Evolutionary conservation across 2,113 vertebrate species (phyloP), one percentile per base, ranked within the genome.

Genomic region (Rhinoderma darwinii): DNA sequence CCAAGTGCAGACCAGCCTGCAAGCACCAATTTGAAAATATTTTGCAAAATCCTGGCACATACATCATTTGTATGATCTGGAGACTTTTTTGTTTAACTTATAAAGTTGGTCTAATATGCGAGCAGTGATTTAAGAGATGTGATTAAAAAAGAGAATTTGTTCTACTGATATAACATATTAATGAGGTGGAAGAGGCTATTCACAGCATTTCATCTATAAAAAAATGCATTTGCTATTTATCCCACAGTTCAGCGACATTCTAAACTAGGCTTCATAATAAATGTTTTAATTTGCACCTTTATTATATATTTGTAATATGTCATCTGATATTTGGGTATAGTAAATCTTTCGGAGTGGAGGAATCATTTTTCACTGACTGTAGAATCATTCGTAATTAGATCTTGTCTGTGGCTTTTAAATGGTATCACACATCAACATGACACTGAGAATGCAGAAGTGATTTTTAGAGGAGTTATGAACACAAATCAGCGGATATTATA

Each of bases 351-450:
- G 17, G 17, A 25, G 14, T 25, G n/a, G 37, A 41, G 50, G 22
- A 63, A 63, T 43, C 44, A 63, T 44, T 20, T 66, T 56, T 66
- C 56, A 11, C 27, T 63, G 79, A 63, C 79, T 63, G 25, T 44
- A 54, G 27, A 78, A 54, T 78, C 30, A 78, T 78, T 44, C 9
- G 56, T 25, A 82, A 66, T 82, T 44, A 82, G 79, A n/a, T 43
- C 56, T 82, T 82, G 56, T 82, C 54, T 81, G 12, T n/a, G n/a
- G 54, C 25, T 43, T 63, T 63, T 81, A 81, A 41, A 81, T 61
- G 37, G 11, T 81, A 17, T 61, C 78, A 63, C 77, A 56, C 78
- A 41, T 81, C 54, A 41, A 63, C 14, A 44, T 30, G 79, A 44
- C 39, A 5, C 37, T 5, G 37, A 30, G 59, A 63, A 63, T 1